Percentiles rank a stretch among this genome's conserved stretches.
phyloP scores from a whole-genome alignment of 2,888 invertebrate genomes.

The Copidosoma aretas region DNA sequence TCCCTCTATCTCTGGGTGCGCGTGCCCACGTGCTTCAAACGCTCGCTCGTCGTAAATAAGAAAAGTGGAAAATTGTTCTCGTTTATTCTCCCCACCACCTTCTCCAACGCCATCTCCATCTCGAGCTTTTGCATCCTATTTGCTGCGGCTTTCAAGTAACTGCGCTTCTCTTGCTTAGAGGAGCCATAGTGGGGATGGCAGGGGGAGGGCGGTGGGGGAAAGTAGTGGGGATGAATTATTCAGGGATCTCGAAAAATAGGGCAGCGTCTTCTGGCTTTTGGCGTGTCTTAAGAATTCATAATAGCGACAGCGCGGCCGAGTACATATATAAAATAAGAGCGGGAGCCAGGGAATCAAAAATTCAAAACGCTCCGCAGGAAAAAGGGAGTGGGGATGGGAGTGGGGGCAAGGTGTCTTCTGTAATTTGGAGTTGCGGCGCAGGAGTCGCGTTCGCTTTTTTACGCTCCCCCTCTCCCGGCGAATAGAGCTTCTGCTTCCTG shows the following conservation, averaged over 20 bases:
- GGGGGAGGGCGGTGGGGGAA: neutral
- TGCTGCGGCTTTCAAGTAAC: neutral
- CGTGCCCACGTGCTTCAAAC: neutral
- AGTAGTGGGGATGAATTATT: conserved; percentile 18
- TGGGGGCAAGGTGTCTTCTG: neutral
- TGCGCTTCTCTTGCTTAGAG: neutral
- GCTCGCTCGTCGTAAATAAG: conserved; percentile 10
- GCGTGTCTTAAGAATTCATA: conserved; percentile 22
- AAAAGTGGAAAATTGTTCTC: neutral
- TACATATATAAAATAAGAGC: neutral
- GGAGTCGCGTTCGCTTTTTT: too few relatives aligned
- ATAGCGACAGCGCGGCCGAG: neutral
- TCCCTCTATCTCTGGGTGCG: too few relatives aligned
- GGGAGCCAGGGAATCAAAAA: conserved; percentile 24
- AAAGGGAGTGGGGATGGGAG: too few relatives aligned
- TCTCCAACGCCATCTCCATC: neutral
- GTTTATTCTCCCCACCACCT: neutral
- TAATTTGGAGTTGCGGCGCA: conserved; percentile 25
- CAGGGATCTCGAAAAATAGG: conserved; percentile 22
- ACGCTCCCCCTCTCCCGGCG: too few relatives aligned
- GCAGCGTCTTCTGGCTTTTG: conserved; percentile 3
- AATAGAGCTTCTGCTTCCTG: too few relatives aligned
- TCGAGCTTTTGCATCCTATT: neutral
- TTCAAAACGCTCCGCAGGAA: conserved; percentile 13
- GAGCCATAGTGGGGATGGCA: too few relatives aligned